Conservation (phyloP, 2,888 invertebrate genomes). For the Dryococelus australis region DNA sequence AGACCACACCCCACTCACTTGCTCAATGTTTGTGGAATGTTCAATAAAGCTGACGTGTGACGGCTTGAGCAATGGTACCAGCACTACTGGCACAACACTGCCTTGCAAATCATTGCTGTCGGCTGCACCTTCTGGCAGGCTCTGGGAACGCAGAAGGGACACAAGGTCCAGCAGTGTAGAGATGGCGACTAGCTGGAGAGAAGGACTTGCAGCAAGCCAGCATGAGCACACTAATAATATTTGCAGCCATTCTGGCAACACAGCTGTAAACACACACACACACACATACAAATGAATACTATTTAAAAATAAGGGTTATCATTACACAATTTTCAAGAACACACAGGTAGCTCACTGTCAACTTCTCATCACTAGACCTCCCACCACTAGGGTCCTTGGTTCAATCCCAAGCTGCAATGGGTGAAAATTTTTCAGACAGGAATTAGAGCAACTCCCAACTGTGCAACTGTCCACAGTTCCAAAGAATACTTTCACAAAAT, state of each 20-base stretch:
- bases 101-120: slow-evolving; percentile 56
- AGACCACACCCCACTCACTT: slow-evolving; percentile 57
- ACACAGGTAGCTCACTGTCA: no score
- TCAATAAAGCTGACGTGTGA: slow-evolving; percentile 68
- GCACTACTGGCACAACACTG: slow-evolving; percentile 70
- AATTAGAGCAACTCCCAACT: no score
- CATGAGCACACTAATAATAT: slow-evolving; percentile 73
- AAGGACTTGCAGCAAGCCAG: slow-evolving; percentile 67
- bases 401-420: no score
- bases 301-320: no score
- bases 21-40: slow-evolving; percentile 72
- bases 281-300: no score
- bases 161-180: slow-evolving; percentile 77
- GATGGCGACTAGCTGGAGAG: slow-evolving; percentile 71
- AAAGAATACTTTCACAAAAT: no score
- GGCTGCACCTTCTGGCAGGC: slow-evolving; percentile 54
- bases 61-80: slow-evolving; percentile 73
- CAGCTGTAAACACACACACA: slow-evolving; percentile 46
- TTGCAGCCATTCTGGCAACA: slow-evolving; percentile 74
- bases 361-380: no score
- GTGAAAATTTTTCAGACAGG: no score
- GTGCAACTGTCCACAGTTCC: no score
- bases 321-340: no score
- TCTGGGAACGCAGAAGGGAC: slow-evolving; percentile 64
- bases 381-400: no score